phyloP scores from a whole-genome alignment of 2,888 invertebrate genomes.

The Andrena flavipes region DNA sequence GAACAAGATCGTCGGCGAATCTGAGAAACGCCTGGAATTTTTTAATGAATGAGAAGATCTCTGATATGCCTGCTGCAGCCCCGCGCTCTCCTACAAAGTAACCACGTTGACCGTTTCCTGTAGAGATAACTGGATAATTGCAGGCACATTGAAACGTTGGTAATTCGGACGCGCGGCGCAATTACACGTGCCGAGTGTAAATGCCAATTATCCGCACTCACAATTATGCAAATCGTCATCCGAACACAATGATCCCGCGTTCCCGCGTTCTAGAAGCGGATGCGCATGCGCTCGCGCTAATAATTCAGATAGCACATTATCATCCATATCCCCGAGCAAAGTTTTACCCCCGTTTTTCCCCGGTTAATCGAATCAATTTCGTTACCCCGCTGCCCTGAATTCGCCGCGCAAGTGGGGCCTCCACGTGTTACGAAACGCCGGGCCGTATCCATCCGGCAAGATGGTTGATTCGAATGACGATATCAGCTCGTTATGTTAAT shows the following conservation, averaged over 20 bases:
- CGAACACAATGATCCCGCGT: background rate
- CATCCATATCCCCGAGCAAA: background rate
- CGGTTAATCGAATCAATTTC: background rate
- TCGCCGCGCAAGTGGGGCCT: background rate
- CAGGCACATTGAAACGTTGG: background rate
- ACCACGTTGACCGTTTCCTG: slow-evolving; percentile 1
- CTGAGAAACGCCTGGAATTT: slow-evolving; percentile 33
- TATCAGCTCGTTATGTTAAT: slow-evolving; percentile 50
- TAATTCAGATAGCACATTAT: background rate
- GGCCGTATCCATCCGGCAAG: background rate
- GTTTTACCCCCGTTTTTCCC: background rate
- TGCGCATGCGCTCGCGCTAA: background rate
- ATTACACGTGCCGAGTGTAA: background rate
- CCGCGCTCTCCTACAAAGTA: background rate
- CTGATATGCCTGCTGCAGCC: slow-evolving; percentile 3
- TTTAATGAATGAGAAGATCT: slow-evolving; percentile 30
- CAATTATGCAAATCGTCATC: background rate
- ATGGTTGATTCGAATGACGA: slow-evolving; percentile 7
- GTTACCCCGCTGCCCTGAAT: background rate
- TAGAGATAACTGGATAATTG: slow-evolving; percentile 18
- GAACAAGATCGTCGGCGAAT: slow-evolving; percentile 18
- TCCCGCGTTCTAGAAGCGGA: background rate
- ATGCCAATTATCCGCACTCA: slow-evolving; percentile 2
- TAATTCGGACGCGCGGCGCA: background rate
- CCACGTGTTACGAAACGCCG: slow-evolving; percentile 11